Evolutionary conservation across 2,797 vertebrate genomes (phyloP).

Genomic region (Stomatorhinus walkeri): DNA sequence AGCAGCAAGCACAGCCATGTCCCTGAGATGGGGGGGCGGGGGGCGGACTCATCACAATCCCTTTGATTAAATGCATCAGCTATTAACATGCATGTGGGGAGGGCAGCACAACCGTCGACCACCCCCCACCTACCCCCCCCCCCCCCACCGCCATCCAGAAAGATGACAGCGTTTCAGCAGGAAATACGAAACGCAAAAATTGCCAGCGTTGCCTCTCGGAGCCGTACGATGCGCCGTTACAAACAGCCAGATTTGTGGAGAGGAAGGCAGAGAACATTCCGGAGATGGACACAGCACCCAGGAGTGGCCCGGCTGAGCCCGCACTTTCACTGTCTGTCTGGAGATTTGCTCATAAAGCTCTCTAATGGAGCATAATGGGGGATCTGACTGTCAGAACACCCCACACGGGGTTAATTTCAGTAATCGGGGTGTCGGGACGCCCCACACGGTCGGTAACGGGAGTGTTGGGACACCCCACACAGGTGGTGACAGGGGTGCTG

Average conservation of each 20-base stretch:
- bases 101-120: background rate
- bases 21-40: background rate
- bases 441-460: constrained; percentile 25
- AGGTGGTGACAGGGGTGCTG: constrained; percentile 51
- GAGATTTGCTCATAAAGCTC: background rate
- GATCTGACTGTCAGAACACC: constrained; percentile 21
- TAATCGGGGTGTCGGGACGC: constrained; percentile 48
- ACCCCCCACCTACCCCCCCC: background rate
- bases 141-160: background rate
- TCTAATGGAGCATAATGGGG: constrained; percentile 42
- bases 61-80: constrained; percentile 18
- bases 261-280: constrained; percentile 9
- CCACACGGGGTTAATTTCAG: constrained; percentile 9
- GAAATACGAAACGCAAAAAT: constrained; percentile 6
- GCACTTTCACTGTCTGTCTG: background rate
- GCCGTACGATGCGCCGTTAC: background rate
- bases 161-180: background rate
- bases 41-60: background rate
- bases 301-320: constrained; percentile 20
- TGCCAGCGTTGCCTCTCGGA: background rate
- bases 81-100: constrained; percentile 12
- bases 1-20: background rate
- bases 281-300: constrained; percentile 26
- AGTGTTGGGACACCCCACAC: background rate
- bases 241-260: background rate